These are phyloP conservation scores for Orchestes rusci DNA, from an alignment of 2,888 invertebrate species.

Conservation along the genomic window DNA sequence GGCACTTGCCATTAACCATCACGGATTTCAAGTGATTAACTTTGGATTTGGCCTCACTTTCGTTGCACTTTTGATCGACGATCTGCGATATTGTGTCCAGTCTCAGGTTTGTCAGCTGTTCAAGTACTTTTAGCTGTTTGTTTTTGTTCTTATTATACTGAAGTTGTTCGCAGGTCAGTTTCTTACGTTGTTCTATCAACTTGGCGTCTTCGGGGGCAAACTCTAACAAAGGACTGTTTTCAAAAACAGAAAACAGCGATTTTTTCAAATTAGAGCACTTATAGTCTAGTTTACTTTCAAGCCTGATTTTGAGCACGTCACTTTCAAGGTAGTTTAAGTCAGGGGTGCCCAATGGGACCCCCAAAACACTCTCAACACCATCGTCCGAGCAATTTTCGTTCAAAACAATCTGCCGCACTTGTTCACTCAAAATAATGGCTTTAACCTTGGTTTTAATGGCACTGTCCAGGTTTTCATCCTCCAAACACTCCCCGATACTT, in stretches of 20 bases:
- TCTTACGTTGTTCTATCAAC: conserved; percentile 25
- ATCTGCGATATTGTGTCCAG: conserved; percentile 34
- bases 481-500: conserved; percentile 30
- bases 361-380: conserved; percentile 18
- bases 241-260: conserved; percentile 25
- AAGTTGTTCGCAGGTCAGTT: conserved; percentile 38
- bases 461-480: conserved; percentile 25
- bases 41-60: conserved; percentile 38
- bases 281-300: conserved; percentile 30
- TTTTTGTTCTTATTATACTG: conserved; percentile 38
- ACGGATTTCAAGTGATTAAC: conserved; percentile 39
- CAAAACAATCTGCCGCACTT: conserved; percentile 19
- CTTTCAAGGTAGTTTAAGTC: conserved; percentile 39
- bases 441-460: conserved; percentile 32
- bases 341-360: conserved; percentile 19
- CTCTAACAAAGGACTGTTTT: conserved; percentile 16
- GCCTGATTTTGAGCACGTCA: conserved; percentile 18
- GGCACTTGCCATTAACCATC: conserved; percentile 31
- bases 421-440: conserved; percentile 27
- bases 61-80: conserved; percentile 36
- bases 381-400: conserved; percentile 4
- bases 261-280: conserved; percentile 34
- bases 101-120: conserved; percentile 39
- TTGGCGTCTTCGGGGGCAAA: conserved; percentile 21
- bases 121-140: conserved; percentile 35